Base-by-base conservation (phyloP, 2,797 vertebrate species). In the Perodicticus potto region DNA sequence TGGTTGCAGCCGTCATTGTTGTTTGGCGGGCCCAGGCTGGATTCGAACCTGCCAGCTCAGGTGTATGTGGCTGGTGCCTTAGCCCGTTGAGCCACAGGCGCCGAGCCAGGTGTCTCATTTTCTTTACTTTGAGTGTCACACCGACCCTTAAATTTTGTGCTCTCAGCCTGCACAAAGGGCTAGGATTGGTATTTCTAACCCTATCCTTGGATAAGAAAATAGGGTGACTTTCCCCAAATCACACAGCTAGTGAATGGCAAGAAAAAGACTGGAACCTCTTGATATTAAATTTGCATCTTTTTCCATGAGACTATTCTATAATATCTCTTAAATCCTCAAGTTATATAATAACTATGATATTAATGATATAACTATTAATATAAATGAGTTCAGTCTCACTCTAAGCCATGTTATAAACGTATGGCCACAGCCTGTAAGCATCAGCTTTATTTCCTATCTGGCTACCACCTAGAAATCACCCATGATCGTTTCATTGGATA, bases 251-350 rank as follows among this genome's bases (percentile, higher is more conserved):
- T 61, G 72, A 80, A 81, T 9, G 0, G 20, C 22, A 29, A 43
- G 27, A 76, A 84, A 84, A 32, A 57, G 16, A 76, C 49, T 40
- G 84, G 87, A 91, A 34, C 22, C 37, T 59, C 63, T 45, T 82
- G 34, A 53, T 87, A 92, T 82, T 81, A 83, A n/a, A 83, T 87
- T 53, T n/a, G 72, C 19, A 5, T 63, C 16, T 63, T 89, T 95
- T 83, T 55, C 67, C 40, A 65, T 72, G 49, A 83, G 32, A 84
- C 32, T 29, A 27, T 10, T 69, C 57, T 53, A 53, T 11, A 81
- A 45, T 49, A 34, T 67, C 55, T 87, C 61, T 61, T 72, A 87
- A 87, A 65, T 70, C 5, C 57, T 49, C 70, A 37, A 40, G 53
- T 82, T 59, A 59, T 53, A 49, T 49, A 29, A 45, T 63, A 91